Percentiles rank a stretch among this genome's conserved stretches.
Conservation (phyloP, 2,113 vertebrate species). For the Lethenteron camtschaticum region DNA sequence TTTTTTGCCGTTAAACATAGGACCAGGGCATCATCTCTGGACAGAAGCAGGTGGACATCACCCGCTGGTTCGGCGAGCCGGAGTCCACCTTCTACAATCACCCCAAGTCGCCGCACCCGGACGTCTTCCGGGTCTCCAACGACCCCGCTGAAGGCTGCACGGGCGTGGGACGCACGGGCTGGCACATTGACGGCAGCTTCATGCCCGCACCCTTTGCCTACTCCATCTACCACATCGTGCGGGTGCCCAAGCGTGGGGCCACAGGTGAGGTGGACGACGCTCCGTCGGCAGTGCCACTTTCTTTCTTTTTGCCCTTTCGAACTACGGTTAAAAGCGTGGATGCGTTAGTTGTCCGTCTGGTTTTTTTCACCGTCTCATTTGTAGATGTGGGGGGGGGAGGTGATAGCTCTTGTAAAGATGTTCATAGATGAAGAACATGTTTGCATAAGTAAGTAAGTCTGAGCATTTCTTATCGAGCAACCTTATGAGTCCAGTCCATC, state of each 20-base stretch:
- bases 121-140: neutral
- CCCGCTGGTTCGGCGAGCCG: neutral
- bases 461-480: too few relatives aligned
- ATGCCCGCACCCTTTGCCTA: neutral
- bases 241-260: neutral
- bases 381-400: too few relatives aligned
- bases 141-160: constrained; percentile 6
- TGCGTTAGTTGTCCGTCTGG: too few relatives aligned
- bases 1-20: too few relatives aligned
- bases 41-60: constrained; percentile 2
- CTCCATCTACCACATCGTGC: neutral
- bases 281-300: too few relatives aligned
- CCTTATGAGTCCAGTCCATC: too few relatives aligned
- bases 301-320: too few relatives aligned
- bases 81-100: constrained; percentile 5
- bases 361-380: too few relatives aligned
- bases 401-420: too few relatives aligned
- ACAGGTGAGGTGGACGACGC: neutral
- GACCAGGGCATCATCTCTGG: neutral
- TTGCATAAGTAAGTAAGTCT: too few relatives aligned
- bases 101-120: constrained; percentile 1
- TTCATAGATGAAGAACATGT: too few relatives aligned
- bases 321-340: too few relatives aligned
- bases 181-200: constrained; percentile 5
- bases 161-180: neutral